phyloP scores from a whole-genome alignment of 2,113 vertebrate genomes.

The Amazona guildingii region DNA sequence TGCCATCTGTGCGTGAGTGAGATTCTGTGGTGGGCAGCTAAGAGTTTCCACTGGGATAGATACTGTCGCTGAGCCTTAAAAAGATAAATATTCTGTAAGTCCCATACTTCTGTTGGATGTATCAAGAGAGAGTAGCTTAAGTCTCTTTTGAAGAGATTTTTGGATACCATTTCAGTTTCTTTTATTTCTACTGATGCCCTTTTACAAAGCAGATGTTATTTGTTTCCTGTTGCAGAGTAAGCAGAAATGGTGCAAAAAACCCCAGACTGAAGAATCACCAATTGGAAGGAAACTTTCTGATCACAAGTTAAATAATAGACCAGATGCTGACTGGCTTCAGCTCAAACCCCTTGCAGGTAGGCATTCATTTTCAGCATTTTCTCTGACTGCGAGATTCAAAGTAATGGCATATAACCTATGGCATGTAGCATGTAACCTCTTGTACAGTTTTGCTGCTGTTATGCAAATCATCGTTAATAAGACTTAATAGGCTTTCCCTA shows the following conservation, averaged over 20 bases:
- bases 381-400: background rate
- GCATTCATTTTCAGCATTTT: constrained; percentile 33
- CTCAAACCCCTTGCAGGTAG: constrained; percentile 87
- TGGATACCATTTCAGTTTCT: background rate
- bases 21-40: background rate
- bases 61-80: background rate
- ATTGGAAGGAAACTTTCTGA: constrained; percentile 93
- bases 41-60: background rate
- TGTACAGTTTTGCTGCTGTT: constrained; percentile 28
- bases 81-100: background rate
- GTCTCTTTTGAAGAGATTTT: background rate
- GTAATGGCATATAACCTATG: background rate
- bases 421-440: background rate
- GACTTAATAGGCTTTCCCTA: background rate
- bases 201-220: background rate
- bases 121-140: background rate
- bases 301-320: constrained; percentile 90
- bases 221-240: constrained; percentile 75
- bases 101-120: background rate
- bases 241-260: constrained; percentile 79
- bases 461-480: constrained; percentile 34
- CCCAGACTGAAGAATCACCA: constrained; percentile 80
- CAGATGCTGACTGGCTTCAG: constrained; percentile 94
- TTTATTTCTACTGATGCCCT: background rate
- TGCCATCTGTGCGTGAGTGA: background rate